phyloP scores from a whole-genome alignment of 1,140 invertebrate species.

The Anthonomus grandis region DNA sequence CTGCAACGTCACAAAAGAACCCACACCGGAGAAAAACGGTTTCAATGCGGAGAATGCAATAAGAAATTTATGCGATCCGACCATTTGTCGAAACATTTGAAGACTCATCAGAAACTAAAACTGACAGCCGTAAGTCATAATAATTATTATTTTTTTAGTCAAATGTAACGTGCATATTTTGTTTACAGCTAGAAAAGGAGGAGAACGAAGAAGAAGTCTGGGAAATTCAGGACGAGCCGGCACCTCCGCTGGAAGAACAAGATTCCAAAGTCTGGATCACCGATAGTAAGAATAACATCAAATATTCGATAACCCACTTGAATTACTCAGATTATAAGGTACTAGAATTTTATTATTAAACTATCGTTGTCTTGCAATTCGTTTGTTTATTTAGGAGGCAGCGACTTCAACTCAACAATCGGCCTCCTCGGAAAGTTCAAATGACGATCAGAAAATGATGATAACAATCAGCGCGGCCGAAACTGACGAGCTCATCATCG shows the following conservation, averaged over 20 bases:
- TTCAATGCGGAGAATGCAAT: conserved; percentile 75
- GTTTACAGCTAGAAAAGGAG: conserved; percentile 28
- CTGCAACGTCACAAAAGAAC: conserved; percentile 86
- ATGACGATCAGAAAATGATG: conserved; percentile 66
- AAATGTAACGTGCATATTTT: too few species aligned
- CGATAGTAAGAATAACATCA: conserved; percentile 45
- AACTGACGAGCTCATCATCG: conserved; percentile 47
- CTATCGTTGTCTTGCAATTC: too few species aligned
- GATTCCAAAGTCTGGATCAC: conserved; percentile 42
- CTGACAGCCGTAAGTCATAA: conserved; percentile 58
- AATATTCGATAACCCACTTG: conserved; percentile 48
- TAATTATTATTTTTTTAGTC: too few species aligned
- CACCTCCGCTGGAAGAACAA: conserved; percentile 22
- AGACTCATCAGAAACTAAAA: conserved; percentile 77
- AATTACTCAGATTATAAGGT: too few species aligned
- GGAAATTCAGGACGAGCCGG: conserved; percentile 31
- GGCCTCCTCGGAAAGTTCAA: conserved; percentile 59
- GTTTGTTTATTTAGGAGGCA: conserved; percentile 52
- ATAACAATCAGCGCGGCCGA: conserved; percentile 55
- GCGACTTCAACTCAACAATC: conserved; percentile 61
- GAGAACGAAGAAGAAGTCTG: conserved; percentile 27
- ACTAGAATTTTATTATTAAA: too few species aligned
- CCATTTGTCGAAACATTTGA: conserved; percentile 83
- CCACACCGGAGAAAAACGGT: conserved; percentile 87
- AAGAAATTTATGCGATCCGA: conserved; percentile 89